Conservation (phyloP, 2,113 vertebrate species). For the Salvelinus fontinalis region DNA sequence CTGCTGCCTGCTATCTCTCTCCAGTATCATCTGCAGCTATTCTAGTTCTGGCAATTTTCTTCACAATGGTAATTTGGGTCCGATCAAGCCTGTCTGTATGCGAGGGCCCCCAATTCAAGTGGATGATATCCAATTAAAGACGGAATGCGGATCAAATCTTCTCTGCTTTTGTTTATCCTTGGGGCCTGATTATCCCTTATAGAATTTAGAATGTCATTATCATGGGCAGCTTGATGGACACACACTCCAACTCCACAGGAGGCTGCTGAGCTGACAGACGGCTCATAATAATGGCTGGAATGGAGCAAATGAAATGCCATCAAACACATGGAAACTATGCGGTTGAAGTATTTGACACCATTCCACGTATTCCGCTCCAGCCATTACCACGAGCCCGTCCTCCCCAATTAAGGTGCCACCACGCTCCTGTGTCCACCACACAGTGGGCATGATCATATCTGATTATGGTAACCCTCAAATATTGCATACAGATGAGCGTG, state of each 20-base stretch:
- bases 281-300: too few species aligned
- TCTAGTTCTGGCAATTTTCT: not conserved
- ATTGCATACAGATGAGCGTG: too few species aligned
- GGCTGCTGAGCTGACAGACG: too few species aligned
- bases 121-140: slow-evolving; percentile 15
- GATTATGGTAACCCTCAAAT: too few species aligned
- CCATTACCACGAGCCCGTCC: too few species aligned
- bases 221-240: not conserved
- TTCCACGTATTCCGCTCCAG: too few species aligned
- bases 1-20: not conserved
- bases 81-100: too few species aligned
- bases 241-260: not conserved
- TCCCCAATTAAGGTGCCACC: too few species aligned
- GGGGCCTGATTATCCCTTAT: not conserved
- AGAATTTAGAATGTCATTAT: not conserved
- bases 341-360: too few species aligned
- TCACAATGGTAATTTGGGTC: not conserved
- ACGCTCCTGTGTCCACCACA: not conserved
- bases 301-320: too few species aligned
- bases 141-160: not conserved
- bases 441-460: not conserved
- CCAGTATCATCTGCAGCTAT: slow-evolving; percentile 1
- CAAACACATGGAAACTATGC: too few species aligned
- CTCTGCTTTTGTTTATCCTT: not conserved
- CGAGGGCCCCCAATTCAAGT: slow-evolving; percentile 20